Conservation (phyloP, 2,797 vertebrate genomes). For the Chromobotia macracanthus region DNA sequence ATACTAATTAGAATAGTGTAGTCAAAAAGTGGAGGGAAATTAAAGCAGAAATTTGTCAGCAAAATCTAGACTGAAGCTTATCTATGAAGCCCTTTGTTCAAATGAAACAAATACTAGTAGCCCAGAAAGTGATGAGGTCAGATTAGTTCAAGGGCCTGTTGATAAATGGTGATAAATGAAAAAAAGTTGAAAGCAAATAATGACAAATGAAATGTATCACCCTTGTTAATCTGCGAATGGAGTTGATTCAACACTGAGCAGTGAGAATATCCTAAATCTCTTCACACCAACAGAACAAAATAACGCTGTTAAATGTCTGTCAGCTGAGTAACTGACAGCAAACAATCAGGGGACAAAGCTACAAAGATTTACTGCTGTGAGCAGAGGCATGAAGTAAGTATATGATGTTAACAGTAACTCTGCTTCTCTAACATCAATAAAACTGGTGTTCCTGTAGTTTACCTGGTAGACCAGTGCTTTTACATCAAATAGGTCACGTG, state of each 20-base stretch:
- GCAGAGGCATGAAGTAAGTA: neutral
- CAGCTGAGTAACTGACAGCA: neutral
- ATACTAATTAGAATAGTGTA: conserved; percentile 26
- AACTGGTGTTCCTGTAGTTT: no score
- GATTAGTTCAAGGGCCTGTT: neutral
- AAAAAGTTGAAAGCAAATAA: neutral
- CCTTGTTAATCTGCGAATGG: conserved; percentile 26
- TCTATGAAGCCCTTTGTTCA: neutral
- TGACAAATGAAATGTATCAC: neutral
- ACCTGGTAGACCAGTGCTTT: no score
- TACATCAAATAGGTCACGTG: no score
- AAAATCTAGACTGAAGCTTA: conserved; percentile 13
- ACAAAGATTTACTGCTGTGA: neutral
- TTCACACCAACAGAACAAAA: conserved; percentile 17
- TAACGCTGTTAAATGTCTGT: neutral
- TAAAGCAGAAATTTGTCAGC: conserved; percentile 27
- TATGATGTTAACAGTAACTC: neutral
- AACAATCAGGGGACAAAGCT: neutral
- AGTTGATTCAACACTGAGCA: conserved; percentile 5
- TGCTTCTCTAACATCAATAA: neutral
- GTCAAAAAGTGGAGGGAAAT: conserved; percentile 22
- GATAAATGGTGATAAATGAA: neutral
- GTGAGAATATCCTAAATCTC: conserved; percentile 6
- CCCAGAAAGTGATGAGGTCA: neutral
- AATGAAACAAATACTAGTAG: conserved; percentile 3